phyloP scores from a whole-genome alignment of 2,797 vertebrate genomes.

The Euphonia xanthogaster region DNA sequence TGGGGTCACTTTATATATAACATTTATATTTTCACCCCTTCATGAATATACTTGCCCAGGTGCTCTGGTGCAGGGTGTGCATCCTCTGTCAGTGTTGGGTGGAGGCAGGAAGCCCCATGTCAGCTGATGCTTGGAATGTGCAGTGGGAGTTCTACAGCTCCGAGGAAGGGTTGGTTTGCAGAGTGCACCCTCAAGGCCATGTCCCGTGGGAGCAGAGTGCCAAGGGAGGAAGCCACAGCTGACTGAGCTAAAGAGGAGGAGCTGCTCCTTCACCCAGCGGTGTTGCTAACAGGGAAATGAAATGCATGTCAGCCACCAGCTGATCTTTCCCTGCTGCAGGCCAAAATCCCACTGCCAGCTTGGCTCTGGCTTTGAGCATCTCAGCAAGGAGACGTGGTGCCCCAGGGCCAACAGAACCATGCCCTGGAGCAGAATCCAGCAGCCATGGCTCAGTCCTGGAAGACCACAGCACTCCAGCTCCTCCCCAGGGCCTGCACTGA shows the following conservation, averaged over 20 bases:
- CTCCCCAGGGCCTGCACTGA: fast-evolving
- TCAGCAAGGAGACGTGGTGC: fast-evolving
- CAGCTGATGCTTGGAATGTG: background rate
- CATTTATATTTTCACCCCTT: background rate
- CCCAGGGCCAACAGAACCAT: fast-evolving
- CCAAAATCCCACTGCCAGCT: background rate
- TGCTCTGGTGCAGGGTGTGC: background rate
- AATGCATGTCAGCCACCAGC: background rate
- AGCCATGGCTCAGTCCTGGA: fast-evolving
- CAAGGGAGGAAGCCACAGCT: background rate
- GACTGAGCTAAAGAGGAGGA: background rate
- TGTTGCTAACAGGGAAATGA: background rate
- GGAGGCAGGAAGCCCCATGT: background rate
- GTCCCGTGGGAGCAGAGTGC: background rate
- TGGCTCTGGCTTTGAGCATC: background rate
- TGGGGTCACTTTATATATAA: constrained; percentile 23
- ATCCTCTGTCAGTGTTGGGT: fast-evolving
- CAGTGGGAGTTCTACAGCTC: background rate
- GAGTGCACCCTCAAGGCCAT: fast-evolving
- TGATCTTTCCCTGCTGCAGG: background rate
- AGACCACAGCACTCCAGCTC: background rate
- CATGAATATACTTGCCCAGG: background rate
- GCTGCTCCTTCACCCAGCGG: background rate
- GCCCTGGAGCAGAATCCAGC: background rate
- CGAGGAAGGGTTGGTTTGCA: background rate